A percentile compares a stretch with the other conserved stretches of the same genome.
Conservation (phyloP, 2,113 vertebrate species). For the Rhineura floridana region DNA sequence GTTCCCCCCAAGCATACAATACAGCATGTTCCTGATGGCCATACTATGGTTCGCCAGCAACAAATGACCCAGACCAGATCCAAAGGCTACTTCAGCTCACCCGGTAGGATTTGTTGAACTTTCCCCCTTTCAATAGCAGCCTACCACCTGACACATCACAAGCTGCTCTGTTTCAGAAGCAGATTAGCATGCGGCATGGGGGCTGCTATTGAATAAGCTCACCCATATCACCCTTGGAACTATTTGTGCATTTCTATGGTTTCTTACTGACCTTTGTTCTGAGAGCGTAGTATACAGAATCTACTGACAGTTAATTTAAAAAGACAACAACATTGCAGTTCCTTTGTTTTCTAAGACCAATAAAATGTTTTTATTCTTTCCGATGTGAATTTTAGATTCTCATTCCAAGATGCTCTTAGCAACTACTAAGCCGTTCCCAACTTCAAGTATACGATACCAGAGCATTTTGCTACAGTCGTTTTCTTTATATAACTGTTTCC, state of each 20-base stretch:
- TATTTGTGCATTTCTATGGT: neutral
- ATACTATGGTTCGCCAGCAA: neutral
- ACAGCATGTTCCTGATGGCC: neutral
- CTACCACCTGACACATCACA: neutral
- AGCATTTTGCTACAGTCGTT: neutral
- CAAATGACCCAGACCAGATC: neutral
- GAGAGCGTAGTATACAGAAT: too few species aligned
- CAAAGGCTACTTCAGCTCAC: neutral
- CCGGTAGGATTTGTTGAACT: neutral
- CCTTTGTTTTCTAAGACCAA: neutral
- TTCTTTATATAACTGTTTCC: neutral
- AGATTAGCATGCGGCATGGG: neutral
- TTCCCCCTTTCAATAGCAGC: neutral
- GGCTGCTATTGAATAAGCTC: neutral
- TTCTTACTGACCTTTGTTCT: neutral
- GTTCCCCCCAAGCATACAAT: neutral
- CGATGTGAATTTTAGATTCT: neutral
- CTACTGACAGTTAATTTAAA: neutral
- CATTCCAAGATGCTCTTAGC: neutral
- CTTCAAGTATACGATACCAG: neutral
- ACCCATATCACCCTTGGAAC: neutral
- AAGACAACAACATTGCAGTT: neutral
- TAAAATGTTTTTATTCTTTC: neutral
- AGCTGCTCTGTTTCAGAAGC: neutral
- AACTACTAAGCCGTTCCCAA: neutral